phyloP scores from a whole-genome alignment of 2,113 vertebrate species.

The Siniperca chuatsi region DNA sequence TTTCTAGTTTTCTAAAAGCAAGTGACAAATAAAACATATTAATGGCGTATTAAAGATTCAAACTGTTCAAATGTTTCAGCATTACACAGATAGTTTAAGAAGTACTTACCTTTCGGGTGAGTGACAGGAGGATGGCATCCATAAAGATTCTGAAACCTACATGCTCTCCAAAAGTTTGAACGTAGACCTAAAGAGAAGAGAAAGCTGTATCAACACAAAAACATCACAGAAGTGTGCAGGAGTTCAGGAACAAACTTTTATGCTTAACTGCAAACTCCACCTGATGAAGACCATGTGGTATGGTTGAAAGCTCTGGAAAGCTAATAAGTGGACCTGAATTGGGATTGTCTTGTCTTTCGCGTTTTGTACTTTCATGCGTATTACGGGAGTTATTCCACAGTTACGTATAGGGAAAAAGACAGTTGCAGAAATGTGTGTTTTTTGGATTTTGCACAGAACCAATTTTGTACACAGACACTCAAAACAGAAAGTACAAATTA shows the following conservation, averaged over 20 bases:
- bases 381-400: no score
- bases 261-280: neutral
- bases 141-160: conserved; percentile 98
- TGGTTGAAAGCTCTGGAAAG: neutral
- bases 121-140: conserved; percentile 96
- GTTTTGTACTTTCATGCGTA: neutral
- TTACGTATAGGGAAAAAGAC: neutral
- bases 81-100: neutral
- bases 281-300: neutral
- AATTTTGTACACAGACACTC: neutral
- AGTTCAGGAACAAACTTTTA: neutral
- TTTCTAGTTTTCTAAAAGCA: neutral
- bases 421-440: neutral
- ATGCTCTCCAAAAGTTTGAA: conserved; percentile 95
- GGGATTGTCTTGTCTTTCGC: no score
- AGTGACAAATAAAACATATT: neutral
- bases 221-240: neutral
- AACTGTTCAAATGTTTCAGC: neutral
- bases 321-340: neutral
- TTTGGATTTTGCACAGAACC: neutral
- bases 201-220: neutral
- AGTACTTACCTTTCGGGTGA: conserved; percentile 92
- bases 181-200: conserved; percentile 87
- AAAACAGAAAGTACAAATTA: neutral
- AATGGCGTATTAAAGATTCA: neutral